phyloP scores from a whole-genome alignment of 2,888 invertebrate genomes.

The Leptinotarsa rubiginosa region DNA sequence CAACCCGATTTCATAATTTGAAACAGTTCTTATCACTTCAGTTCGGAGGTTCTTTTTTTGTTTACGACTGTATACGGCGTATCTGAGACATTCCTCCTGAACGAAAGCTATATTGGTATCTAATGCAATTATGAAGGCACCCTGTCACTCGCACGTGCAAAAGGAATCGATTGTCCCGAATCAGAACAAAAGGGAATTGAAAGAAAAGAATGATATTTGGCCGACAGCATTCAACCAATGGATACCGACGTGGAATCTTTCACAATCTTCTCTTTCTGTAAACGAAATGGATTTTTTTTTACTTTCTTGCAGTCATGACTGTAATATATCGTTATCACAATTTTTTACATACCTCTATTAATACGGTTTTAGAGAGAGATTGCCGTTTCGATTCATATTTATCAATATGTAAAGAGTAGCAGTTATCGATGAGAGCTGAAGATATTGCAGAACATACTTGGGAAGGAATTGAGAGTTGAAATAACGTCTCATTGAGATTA shows the following conservation, averaged over 20 bases:
- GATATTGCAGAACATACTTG: no score
- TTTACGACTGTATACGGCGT: constrained; percentile 5
- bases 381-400: no score
- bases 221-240: constrained; percentile 21
- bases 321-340: no score
- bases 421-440: no score
- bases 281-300: constrained; percentile 5
- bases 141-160: constrained; percentile 48
- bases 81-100: constrained; percentile 15
- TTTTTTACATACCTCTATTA: no score
- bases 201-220: constrained; percentile 21
- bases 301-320: no score
- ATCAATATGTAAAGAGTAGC: no score
- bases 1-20: background rate
- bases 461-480: no score
- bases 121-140: constrained; percentile 41
- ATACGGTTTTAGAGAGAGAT: no score
- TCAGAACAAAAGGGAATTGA: constrained; percentile 40
- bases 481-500: no score
- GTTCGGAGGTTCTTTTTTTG: background rate
- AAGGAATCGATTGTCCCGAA: constrained; percentile 47
- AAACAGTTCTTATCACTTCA: background rate
- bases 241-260: constrained; percentile 25
- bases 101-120: constrained; percentile 37
- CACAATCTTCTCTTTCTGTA: constrained; percentile 3